Percentiles rank a stretch among this genome's conserved stretches.
Conservation (phyloP, 2,888 invertebrate species). For the Beris morrisii region DNA sequence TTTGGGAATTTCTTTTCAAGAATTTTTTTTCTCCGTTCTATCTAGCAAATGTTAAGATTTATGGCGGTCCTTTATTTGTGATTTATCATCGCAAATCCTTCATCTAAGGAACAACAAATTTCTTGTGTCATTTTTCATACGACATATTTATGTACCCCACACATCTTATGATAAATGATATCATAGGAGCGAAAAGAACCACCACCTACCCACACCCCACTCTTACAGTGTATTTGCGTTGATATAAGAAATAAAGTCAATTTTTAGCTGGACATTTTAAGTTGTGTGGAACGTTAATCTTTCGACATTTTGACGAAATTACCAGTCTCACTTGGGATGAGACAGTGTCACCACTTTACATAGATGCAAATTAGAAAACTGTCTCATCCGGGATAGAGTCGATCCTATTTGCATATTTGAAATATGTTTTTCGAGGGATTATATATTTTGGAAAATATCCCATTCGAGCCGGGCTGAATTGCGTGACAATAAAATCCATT, state of each 20-base stretch:
- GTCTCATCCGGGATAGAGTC: conserved; percentile 5
- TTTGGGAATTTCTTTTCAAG: conserved; percentile 13
- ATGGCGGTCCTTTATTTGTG: conserved; percentile 40
- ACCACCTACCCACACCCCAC: neutral
- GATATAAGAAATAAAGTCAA: neutral
- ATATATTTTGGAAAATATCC: conserved; percentile 23
- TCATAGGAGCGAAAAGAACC: neutral
- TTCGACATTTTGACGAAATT: neutral
- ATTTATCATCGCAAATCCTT: conserved; percentile 40
- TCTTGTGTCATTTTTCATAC: conserved; percentile 40
- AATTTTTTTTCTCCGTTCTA: neutral
- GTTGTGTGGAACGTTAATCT: conserved; percentile 13
- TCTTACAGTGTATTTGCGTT: neutral
- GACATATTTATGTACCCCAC: conserved; percentile 39
- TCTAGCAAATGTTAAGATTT: conserved; percentile 35
- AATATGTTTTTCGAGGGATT: conserved; percentile 32
- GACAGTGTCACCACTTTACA: conserved; percentile 33
- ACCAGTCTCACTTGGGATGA: conserved; percentile 1
- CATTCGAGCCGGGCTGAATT: neutral
- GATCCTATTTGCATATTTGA: conserved; percentile 34
- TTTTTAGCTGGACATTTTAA: conserved; percentile 13
- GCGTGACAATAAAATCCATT: conserved; percentile 37
- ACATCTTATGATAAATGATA: conserved; percentile 38
- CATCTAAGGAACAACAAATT: conserved; percentile 40
- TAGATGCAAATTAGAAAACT: conserved; percentile 18